Percentiles rank a stretch among this genome's conserved stretches.
Evolutionary conservation across 2,113 vertebrate species (phyloP).

Genomic region (Clarias macrocephalus): DNA sequence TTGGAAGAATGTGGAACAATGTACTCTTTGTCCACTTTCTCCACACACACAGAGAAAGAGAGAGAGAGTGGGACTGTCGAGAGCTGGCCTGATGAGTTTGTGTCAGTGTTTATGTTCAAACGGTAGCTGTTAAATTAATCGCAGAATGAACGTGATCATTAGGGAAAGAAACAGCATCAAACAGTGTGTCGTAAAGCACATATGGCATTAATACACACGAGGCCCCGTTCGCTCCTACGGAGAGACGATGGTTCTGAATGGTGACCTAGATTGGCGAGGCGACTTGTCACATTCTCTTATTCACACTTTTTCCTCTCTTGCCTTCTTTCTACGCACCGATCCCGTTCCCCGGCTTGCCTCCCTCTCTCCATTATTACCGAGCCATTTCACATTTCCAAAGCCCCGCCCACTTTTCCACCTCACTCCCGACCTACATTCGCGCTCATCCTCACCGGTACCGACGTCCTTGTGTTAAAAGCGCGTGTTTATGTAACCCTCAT

Average conservation of each 20-base stretch:
- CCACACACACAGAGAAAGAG: constrained; percentile 11
- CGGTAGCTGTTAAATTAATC: constrained; percentile 70
- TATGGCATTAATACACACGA: constrained; percentile 38
- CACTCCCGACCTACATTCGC: not conserved
- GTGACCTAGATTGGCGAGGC: constrained; percentile 73
- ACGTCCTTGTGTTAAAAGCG: not conserved
- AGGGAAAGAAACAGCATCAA: constrained; percentile 47
- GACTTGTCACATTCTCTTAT: constrained; percentile 75
- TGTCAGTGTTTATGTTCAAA: constrained; percentile 50
- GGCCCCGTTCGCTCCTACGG: constrained; percentile 24
- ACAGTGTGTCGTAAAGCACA: constrained; percentile 14
- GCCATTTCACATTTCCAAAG: not conserved
- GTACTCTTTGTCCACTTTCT: constrained; percentile 64
- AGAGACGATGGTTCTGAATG: constrained; percentile 67
- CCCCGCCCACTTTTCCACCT: not conserved
- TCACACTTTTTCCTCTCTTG: constrained; percentile 59
- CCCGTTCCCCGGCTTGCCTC: not conserved
- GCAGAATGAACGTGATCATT: constrained; percentile 66
- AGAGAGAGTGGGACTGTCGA: not conserved
- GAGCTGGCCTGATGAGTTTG: constrained; percentile 31
- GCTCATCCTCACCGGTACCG: not conserved
- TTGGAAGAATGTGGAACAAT: constrained; percentile 66
- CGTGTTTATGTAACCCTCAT: constrained; percentile 28
- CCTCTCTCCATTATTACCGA: constrained; percentile 3
- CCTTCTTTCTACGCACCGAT: constrained; percentile 27